Conservation (phyloP, 2,888 invertebrate genomes). For the Andrena dorsata region DNA sequence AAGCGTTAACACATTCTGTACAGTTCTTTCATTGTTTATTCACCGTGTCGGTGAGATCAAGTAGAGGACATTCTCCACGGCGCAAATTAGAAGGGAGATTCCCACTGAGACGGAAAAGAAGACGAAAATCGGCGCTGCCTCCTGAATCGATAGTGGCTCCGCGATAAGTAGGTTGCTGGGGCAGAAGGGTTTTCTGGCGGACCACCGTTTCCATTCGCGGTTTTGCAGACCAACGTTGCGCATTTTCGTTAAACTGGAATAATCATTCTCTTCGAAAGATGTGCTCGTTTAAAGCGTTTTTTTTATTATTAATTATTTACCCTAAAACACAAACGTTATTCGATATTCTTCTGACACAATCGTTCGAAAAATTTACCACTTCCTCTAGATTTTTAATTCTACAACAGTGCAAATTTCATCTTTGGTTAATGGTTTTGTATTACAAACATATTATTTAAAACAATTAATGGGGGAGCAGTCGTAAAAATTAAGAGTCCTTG, state of each 20-base stretch:
- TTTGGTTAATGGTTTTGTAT: too few species aligned
- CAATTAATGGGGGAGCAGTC: too few species aligned
- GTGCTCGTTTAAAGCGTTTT: background rate
- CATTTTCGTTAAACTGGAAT: constrained; percentile 73
- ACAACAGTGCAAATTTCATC: too few species aligned
- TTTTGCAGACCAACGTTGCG: constrained; percentile 73
- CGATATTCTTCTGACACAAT: too few species aligned
- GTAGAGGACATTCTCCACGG: constrained; percentile 58
- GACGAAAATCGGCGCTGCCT: constrained; percentile 76
- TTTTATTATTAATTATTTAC: too few species aligned
- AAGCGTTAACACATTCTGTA: background rate
- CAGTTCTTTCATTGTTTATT: background rate
- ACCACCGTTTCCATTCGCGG: constrained; percentile 76
- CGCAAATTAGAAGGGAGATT: constrained; percentile 70
- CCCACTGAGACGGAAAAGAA: constrained; percentile 67
- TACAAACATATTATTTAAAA: too few species aligned
- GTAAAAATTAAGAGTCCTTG: too few species aligned
- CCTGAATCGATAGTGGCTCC: constrained; percentile 77
- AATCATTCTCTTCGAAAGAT: background rate
- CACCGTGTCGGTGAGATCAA: constrained; percentile 39
- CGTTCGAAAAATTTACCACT: too few species aligned
- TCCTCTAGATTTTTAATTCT: too few species aligned
- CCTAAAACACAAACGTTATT: too few species aligned
- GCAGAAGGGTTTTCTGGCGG: constrained; percentile 77
- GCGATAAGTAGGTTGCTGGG: constrained; percentile 71